These are phyloP conservation scores for Smithornis capensis DNA, from an alignment of 2,113 vertebrate species.

Conservation along the genomic window DNA sequence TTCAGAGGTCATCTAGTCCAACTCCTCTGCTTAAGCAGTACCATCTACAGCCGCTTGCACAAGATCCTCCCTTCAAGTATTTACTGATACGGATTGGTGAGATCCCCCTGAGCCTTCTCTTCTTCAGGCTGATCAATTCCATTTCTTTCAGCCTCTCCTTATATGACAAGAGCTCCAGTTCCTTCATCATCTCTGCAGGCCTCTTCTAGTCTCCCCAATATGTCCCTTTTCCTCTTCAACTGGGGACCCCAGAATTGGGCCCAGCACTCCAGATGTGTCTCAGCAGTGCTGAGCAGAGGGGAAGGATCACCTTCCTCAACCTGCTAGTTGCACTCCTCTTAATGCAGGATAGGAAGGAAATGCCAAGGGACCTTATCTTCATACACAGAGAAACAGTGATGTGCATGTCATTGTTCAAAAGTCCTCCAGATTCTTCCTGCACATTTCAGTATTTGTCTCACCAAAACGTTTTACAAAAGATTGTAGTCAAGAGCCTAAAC, in stretches of 20 bases:
- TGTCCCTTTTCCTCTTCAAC: rapidly evolving
- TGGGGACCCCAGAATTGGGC: neutral
- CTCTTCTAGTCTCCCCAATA: neutral
- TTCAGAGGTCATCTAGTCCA: neutral
- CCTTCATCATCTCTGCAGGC: neutral
- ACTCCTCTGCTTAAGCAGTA: neutral
- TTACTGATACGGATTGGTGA: neutral
- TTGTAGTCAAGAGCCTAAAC: neutral
- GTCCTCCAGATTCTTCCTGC: neutral
- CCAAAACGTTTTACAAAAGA: conserved; percentile 2
- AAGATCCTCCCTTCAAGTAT: neutral
- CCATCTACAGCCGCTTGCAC: neutral
- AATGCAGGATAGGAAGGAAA: neutral
- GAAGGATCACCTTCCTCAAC: neutral
- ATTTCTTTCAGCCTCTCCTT: neutral
- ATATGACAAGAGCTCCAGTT: neutral
- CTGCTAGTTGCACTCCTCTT: neutral
- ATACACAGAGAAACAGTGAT: neutral
- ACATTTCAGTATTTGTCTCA: neutral
- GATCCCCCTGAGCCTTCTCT: neutral
- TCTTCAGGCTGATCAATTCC: neutral
- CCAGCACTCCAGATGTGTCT: neutral
- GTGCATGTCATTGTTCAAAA: neutral
- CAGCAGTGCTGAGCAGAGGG: neutral
- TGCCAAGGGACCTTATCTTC: conserved; percentile 39